Base-by-base conservation (phyloP, 2,888 invertebrate genomes). In the Caenorhabditis macrosperma region DNA sequence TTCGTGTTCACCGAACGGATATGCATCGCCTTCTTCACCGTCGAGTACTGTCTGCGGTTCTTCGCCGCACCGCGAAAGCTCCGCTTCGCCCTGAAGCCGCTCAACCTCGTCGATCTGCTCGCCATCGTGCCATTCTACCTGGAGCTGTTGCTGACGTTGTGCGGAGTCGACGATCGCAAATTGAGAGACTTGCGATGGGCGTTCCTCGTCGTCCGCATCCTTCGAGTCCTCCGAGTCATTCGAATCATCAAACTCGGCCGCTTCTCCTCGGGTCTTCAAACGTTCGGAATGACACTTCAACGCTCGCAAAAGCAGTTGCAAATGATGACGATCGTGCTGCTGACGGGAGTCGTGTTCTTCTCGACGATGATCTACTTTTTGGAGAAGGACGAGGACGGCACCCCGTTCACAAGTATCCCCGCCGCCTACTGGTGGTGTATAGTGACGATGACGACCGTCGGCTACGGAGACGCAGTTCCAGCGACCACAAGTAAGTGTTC, bases 391-490 rank as follows among this genome's bases (percentile, higher is more conserved):
- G 90, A 90, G 71, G 86, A 86, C 12, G 82, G 85, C 41, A 88
- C 90, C 6, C 89, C 89, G 15, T 90, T 90, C 66, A 88, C 88
- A n/a, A 84, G 84, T 72, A 90, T 90, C 48, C 90, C 90, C n/a
- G 90, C 90, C 3, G 90, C 89, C 7, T 90, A 88, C 66, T 90
- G 90, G 90, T 89, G 89, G 89, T 87, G 88, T 67, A 89, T 89
- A 28, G 90, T 90, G 48, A 90, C 90, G 46, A 90, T 90, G 89
- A 90, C 90, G 15, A 90, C 90, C 38, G 89, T 90, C 1, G 90
- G 90, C 2, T 90, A 90, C 72, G 90, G 90, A 33, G 90, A 90
- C 63, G 86, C 86, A 26, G 89, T 89, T 2, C 89, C 89, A 12
- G 86, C 87, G 15, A 88, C 89, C 5, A 87, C 88, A 30, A 86